phyloP scores from a whole-genome alignment of 2,888 invertebrate genomes.

The Lasioglossum figueresi region DNA sequence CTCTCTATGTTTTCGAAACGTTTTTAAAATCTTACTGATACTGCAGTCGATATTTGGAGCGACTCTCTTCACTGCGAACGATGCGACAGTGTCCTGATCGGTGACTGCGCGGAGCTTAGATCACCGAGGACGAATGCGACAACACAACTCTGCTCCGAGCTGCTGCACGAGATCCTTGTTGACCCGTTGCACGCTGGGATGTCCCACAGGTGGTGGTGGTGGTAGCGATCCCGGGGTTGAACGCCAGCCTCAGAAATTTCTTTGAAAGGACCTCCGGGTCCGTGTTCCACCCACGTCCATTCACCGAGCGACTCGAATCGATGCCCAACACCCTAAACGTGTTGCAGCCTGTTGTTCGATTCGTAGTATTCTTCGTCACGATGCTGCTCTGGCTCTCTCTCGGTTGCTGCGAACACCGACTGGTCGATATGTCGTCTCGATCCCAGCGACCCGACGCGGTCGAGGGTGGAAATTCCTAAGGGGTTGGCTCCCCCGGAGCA shows the following conservation, averaged over 20 bases:
- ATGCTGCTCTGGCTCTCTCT: slow-evolving; percentile 56
- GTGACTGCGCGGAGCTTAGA: background rate
- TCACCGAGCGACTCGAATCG: slow-evolving; percentile 12
- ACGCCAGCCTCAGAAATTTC: slow-evolving; percentile 10
- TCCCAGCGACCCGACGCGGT: slow-evolving; percentile 75
- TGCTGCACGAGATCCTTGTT: slow-evolving; percentile 53
- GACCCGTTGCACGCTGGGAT: slow-evolving; percentile 55
- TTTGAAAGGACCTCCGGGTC: slow-evolving; percentile 16
- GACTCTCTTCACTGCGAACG: background rate
- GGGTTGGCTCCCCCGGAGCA: slow-evolving; percentile 44
- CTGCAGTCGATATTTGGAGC: background rate
- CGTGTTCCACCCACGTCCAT: slow-evolving; percentile 33
- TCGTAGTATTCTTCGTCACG: slow-evolving; percentile 63
- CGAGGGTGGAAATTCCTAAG: slow-evolving; percentile 59
- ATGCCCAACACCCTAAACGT: slow-evolving; percentile 10
- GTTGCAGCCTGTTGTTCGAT: slow-evolving; percentile 45
- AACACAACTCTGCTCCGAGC: slow-evolving; percentile 37
- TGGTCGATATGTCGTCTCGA: slow-evolving; percentile 78
- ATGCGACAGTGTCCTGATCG: background rate
- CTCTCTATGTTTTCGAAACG: background rate
- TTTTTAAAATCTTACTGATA: background rate
- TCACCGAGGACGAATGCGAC: slow-evolving; percentile 25
- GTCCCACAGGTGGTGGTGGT: slow-evolving; percentile 72
- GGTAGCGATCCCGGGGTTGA: slow-evolving; percentile 15
- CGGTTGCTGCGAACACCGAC: slow-evolving; percentile 64